Evolutionary conservation across 2,113 vertebrate species (phyloP), one percentile per base, ranked within the genome.

Genomic region (Myotis brandtii): DNA sequence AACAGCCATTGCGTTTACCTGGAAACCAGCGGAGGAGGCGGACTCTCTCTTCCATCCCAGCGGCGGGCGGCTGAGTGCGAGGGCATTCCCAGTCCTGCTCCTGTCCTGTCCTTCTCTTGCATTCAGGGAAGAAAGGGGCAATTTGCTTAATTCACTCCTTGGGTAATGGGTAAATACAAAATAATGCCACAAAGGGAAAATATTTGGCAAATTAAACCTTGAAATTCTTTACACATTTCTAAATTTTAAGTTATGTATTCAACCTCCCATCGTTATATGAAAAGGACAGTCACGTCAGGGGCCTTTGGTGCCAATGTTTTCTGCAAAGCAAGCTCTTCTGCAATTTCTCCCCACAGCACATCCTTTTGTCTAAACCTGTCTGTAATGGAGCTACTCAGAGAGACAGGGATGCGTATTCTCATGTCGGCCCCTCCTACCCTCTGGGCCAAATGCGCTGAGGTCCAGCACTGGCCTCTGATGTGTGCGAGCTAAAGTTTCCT

Each of bases 291-390:
- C 69, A 64, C 89, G 87, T 93, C 77, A 94, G 56, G 72, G 83
- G 40, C 9, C 30, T 92, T 94, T 79, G 67, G 34, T 94, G 82
- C 87, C 94, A 93, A 83, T 87, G 73, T 34, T 91, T 95, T 97
- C 95, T 50, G 87, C 62, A 96, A 97, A 95, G 88, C 1, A 95
- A 94, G 54, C 43, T 89, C 69, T 46, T 5, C 83, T 79, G 96
- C 92, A 94, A 59, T 95, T 69, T 93, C 79, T 84, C 90, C 77
- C 37, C 89, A 46, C 9, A 46, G 46, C 46, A 46, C 46, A 46
- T 69, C 88, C 89, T 96, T 77, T 95, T 91, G 87, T 95, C 97
- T 94, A 93, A 96, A 98, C 95, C 83, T 3, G 92, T 4, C 72
- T 52, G 3, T 62, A 92, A 94, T 76, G 73, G 76, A 88, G 75